These are phyloP conservation scores for Ctenodactylus gundi DNA, from an alignment of 2,113 vertebrate species.

Conservation along the genomic window DNA sequence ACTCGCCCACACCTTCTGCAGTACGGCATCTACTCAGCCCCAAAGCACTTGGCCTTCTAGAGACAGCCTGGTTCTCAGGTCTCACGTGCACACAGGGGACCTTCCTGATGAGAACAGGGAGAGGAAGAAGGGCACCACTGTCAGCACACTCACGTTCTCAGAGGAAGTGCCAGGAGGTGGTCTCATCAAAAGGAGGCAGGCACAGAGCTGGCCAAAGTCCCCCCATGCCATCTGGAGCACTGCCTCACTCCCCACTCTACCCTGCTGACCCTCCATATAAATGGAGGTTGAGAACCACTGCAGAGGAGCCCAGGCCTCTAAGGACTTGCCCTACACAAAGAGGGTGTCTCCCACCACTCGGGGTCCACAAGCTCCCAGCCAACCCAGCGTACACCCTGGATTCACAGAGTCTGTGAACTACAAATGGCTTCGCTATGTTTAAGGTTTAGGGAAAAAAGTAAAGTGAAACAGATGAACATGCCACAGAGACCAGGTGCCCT, in stretches of 20 bases:
- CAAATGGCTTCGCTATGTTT: neutral
- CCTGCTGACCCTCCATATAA: neutral
- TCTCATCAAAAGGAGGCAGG: neutral
- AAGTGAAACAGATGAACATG: neutral
- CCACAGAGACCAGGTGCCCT: neutral
- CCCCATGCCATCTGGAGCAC: too few species aligned
- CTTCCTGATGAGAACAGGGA: neutral
- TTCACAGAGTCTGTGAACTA: neutral
- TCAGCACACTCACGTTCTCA: too few species aligned
- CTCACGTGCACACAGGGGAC: neutral
- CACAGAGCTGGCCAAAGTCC: neutral
- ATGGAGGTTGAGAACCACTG: neutral
- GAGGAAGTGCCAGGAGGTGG: neutral
- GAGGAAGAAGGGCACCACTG: too few species aligned
- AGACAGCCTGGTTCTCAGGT: neutral
- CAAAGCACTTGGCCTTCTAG: accelerated
- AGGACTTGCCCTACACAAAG: neutral
- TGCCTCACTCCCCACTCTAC: accelerated
- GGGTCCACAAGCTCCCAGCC: neutral
- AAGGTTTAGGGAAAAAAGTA: neutral
- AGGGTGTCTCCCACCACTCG: accelerated
- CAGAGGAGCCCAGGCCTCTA: neutral
- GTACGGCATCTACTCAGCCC: accelerated
- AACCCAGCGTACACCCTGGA: too few species aligned
- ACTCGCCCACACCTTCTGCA: neutral